phyloP scores from a whole-genome alignment of 1,140 invertebrate genomes.

The Drosophila quadrilineata region DNA sequence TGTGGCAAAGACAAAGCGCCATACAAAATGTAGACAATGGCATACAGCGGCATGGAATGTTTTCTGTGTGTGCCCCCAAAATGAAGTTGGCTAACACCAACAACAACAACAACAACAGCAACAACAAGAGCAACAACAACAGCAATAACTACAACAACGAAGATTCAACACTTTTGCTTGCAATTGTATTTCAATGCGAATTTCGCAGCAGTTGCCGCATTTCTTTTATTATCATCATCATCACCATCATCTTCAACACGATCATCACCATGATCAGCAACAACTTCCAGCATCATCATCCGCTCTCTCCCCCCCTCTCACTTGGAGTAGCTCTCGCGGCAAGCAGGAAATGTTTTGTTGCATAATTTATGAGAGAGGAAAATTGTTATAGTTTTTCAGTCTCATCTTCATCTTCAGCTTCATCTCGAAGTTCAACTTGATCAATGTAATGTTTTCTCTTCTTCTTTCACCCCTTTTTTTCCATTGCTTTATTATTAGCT shows the following conservation, averaged over 20 bases:
- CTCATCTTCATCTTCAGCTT: constrained; percentile 22
- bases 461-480: neutral
- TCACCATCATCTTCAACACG: constrained; percentile 5
- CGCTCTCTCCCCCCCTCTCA: too few species aligned
- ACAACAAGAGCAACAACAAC: constrained; percentile 24
- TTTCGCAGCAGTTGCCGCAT: constrained; percentile 72
- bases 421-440: neutral
- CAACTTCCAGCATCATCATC: too few species aligned
- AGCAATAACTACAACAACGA: neutral
- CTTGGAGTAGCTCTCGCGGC: constrained; percentile 36
- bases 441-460: neutral
- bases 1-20: constrained; percentile 55
- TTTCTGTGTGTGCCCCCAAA: too few species aligned
- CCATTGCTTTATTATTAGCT: constrained; percentile 11
- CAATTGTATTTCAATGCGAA: constrained; percentile 59
- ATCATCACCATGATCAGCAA: neutral
- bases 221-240: constrained; percentile 42
- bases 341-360: constrained; percentile 65
- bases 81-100: constrained; percentile 67
- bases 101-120: constrained; percentile 4
- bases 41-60: too few species aligned
- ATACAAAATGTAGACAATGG: constrained; percentile 68
- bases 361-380: constrained; percentile 76
- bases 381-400: constrained; percentile 58
- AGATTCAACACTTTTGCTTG: constrained; percentile 61